Evolutionary conservation across 2,113 vertebrate species (phyloP).

Genomic region (Gambusia affinis): DNA sequence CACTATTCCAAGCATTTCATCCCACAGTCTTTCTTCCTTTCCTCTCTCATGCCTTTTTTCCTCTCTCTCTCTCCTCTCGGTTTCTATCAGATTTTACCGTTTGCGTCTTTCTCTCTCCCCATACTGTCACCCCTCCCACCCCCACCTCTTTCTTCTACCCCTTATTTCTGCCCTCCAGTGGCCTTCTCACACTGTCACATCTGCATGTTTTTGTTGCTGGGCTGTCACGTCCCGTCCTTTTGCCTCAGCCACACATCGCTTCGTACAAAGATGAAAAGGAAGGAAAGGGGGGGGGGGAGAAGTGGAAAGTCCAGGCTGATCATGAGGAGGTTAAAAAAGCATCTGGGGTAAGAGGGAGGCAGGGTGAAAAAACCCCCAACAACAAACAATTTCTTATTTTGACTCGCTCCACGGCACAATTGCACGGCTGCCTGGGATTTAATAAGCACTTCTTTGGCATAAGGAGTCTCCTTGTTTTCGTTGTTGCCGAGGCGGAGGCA

Average conservation of each 20-base stretch:
- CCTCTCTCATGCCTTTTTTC: constrained; percentile 28
- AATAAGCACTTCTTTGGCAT: constrained; percentile 75
- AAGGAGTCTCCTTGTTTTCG: constrained; percentile 70
- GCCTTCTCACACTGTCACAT: constrained; percentile 62
- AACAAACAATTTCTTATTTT: constrained; percentile 79
- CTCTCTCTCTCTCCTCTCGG: constrained; percentile 26
- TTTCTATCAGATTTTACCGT: constrained; percentile 62
- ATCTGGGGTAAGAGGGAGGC: constrained; percentile 65
- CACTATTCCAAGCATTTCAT: constrained; percentile 67
- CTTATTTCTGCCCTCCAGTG: constrained; percentile 61
- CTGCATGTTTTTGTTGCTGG: constrained; percentile 55
- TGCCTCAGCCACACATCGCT: constrained; percentile 56
- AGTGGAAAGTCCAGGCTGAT: constrained; percentile 49
- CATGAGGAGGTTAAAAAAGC: constrained; percentile 74
- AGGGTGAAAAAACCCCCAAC: constrained; percentile 67
- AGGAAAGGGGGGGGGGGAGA: constrained; percentile 24
- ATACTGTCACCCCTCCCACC: constrained; percentile 7
- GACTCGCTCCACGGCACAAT: constrained; percentile 67
- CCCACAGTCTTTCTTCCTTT: constrained; percentile 48
- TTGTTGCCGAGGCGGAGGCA: constrained; percentile 47
- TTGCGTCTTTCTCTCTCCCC: constrained; percentile 67
- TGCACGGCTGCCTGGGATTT: constrained; percentile 73
- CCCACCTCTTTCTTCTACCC: constrained; percentile 17
- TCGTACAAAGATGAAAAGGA: constrained; percentile 44
- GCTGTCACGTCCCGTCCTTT: constrained; percentile 68